phyloP scores from a whole-genome alignment of 2,888 invertebrate genomes.

The Cremastobaeus sp. region DNA sequence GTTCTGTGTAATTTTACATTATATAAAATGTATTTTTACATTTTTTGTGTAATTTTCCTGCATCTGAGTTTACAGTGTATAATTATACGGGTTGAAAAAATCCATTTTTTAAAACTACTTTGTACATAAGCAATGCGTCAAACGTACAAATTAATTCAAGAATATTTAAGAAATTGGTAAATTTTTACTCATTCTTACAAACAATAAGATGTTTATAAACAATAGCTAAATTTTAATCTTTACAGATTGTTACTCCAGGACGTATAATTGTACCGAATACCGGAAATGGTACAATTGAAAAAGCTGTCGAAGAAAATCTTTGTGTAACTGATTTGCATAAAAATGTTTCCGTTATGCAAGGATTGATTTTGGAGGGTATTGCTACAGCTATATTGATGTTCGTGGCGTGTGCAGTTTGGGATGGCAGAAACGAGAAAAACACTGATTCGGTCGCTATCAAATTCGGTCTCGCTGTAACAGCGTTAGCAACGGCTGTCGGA shows the following conservation, averaged over 20 bases:
- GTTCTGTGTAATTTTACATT: too few relatives aligned
- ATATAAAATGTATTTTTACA: too few relatives aligned
- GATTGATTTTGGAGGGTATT: constrained; percentile 74
- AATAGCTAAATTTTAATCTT: not conserved
- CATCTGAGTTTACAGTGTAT: too few relatives aligned
- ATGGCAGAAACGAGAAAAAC: constrained; percentile 74
- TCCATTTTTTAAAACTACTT: too few relatives aligned
- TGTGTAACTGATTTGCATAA: constrained; percentile 73
- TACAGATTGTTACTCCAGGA: constrained; percentile 73
- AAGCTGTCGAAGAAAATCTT: constrained; percentile 59
- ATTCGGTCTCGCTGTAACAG: constrained; percentile 77
- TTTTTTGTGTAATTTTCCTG: too few relatives aligned
- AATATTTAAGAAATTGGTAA: too few relatives aligned
- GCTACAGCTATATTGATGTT: constrained; percentile 76
- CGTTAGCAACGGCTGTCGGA: constrained; percentile 74
- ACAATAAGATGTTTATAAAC: too few relatives aligned
- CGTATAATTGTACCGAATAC: not conserved
- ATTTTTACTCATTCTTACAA: too few relatives aligned
- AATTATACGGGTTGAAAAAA: too few relatives aligned
- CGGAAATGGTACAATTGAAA: not conserved
- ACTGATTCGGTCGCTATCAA: constrained; percentile 76
- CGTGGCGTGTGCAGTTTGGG: constrained; percentile 77
- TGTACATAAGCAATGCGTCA: too few relatives aligned
- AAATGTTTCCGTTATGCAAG: constrained; percentile 70
- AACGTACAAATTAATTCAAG: too few relatives aligned